These are phyloP conservation scores for Perizoma affinitatum DNA, from an alignment of 2,888 invertebrate genomes.

Conservation along the genomic window DNA sequence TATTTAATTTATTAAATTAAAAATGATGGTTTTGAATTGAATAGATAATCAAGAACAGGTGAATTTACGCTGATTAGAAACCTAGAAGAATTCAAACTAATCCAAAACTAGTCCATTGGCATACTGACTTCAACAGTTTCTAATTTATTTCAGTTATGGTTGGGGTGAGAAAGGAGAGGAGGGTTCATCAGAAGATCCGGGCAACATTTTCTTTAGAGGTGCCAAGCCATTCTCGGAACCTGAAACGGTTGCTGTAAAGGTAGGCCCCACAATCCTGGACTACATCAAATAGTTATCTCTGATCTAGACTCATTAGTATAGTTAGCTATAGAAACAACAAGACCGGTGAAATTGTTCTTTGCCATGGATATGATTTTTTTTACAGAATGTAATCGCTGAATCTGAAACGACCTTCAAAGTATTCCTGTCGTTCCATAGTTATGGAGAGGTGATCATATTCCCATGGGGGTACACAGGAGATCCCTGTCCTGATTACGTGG, in stretches of 20 bases:
- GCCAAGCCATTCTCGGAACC: constrained; percentile 93
- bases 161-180: constrained; percentile 94
- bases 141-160: constrained; percentile 80
- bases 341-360: not conserved
- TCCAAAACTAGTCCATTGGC: too few species aligned
- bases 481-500: constrained; percentile 72
- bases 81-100: too few species aligned
- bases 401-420: constrained; percentile 61
- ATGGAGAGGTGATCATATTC: constrained; percentile 76
- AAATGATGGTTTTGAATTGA: too few species aligned
- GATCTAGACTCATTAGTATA: too few species aligned
- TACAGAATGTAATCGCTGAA: constrained; percentile 57
- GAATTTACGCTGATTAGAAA: too few species aligned
- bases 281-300: too few species aligned
- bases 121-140: not conserved
- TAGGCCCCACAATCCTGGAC: constrained; percentile 33
- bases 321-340: too few species aligned
- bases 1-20: too few species aligned
- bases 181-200: constrained; percentile 93
- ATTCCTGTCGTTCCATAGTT: constrained; percentile 76
- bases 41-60: too few species aligned
- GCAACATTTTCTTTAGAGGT: constrained; percentile 92
- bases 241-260: constrained; percentile 88
- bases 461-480: constrained; percentile 75
- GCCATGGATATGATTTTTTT: too few species aligned